Evolutionary conservation across 1,140 invertebrate genomes (phyloP).

Genomic region (Trichogramma pretiosum): DNA sequence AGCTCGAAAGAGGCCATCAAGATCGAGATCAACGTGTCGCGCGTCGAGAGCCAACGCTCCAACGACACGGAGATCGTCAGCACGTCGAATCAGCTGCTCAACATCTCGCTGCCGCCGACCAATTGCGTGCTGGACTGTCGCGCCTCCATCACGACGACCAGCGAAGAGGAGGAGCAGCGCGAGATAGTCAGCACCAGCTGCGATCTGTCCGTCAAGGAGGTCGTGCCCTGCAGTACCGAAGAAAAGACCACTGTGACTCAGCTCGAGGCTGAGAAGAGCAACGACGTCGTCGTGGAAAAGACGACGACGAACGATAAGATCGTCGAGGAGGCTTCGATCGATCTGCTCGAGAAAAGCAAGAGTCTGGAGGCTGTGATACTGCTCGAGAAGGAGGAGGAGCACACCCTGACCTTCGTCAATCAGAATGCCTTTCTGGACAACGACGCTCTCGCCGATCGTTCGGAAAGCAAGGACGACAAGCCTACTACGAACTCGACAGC

Average conservation of each 20-base stretch:
- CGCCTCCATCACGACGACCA: neutral
- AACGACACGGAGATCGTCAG: constrained; percentile 10
- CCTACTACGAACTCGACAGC: too few relatives aligned
- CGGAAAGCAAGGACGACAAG: neutral
- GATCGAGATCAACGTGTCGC: constrained; percentile 27
- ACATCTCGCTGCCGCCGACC: constrained; percentile 6
- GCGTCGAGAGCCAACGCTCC: constrained; percentile 15
- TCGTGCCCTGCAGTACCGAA: too few relatives aligned
- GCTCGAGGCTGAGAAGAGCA: constrained; percentile 4
- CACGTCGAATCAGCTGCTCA: constrained; percentile 10
- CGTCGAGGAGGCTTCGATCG: constrained; percentile 9
- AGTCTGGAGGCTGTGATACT: neutral
- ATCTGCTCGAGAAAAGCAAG: too few relatives aligned
- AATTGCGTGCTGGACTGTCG: neutral
- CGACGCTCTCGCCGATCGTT: too few relatives aligned
- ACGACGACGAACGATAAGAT: constrained; percentile 10
- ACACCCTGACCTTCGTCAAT: neutral
- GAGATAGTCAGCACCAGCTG: too few relatives aligned
- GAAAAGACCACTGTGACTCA: too few relatives aligned
- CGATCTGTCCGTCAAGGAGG: neutral
- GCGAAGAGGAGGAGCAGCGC: neutral
- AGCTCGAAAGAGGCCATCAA: constrained; percentile 32
- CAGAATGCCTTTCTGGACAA: too few relatives aligned
- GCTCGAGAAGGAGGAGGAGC: neutral
- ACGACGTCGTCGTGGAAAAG: constrained; percentile 11